A percentile compares a stretch with the other conserved stretches of the same genome.
These are phyloP conservation scores for Potorous gilbertii DNA, from an alignment of 2,797 vertebrate genomes.

Conservation along the genomic window DNA sequence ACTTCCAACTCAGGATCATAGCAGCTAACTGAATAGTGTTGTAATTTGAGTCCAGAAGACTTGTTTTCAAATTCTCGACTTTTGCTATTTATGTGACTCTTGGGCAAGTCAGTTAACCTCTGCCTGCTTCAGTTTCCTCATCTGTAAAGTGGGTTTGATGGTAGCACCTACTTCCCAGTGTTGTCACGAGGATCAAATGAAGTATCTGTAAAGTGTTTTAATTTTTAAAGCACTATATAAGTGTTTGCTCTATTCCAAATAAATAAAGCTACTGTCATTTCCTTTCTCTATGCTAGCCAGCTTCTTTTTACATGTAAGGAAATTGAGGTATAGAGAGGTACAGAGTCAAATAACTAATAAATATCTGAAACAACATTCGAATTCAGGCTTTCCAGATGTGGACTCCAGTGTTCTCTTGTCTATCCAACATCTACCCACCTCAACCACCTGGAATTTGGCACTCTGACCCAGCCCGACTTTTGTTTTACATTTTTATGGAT, in stretches of 20 bases:
- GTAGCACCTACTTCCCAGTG: neutral
- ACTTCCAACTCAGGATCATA: neutral
- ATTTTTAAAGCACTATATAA: neutral
- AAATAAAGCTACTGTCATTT: neutral
- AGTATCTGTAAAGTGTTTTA: neutral
- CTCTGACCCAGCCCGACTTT: neutral
- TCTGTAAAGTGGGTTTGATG: neutral
- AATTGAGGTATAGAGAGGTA: neutral
- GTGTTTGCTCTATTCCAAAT: neutral
- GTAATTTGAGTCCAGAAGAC: neutral
- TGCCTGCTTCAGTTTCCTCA: neutral
- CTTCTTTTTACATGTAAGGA: neutral
- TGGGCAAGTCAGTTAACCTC: neutral
- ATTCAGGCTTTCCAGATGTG: neutral
- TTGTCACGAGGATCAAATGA: neutral
- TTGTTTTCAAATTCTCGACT: neutral
- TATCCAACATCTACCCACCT: neutral
- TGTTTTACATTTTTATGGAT: neutral
- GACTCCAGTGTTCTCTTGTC: too few relatives aligned
- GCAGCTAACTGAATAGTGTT: neutral
- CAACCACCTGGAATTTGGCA: neutral
- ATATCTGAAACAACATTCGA: neutral
- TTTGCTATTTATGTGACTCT: neutral
- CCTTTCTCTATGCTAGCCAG: neutral
- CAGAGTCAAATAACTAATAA: neutral